phyloP scores from a whole-genome alignment of 2,888 invertebrate genomes.

The Cerastis leucographa region DNA sequence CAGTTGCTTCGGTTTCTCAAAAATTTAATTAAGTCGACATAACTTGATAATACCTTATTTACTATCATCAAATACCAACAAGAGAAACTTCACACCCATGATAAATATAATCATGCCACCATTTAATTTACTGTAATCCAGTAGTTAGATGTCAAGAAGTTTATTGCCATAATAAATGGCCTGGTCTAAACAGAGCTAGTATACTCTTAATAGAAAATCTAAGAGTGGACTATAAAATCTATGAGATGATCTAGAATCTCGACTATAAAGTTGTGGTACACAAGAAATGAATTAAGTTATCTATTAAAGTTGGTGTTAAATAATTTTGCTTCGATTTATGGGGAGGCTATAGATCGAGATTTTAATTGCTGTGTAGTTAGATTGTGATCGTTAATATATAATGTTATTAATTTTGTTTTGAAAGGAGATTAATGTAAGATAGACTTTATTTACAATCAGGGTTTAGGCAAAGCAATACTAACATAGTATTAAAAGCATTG shows the following conservation, averaged over 20 bases:
- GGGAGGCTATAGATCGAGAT: background rate
- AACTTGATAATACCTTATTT: background rate
- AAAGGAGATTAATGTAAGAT: background rate
- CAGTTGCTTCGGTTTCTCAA: background rate
- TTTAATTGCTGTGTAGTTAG: constrained; percentile 34
- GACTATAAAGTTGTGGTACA: constrained; percentile 50
- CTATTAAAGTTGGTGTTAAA: constrained; percentile 46
- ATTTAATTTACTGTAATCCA: constrained; percentile 48
- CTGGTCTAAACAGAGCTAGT: constrained; percentile 25
- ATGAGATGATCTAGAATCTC: constrained; percentile 44
- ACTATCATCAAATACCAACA: background rate
- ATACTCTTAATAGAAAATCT: constrained; percentile 56
- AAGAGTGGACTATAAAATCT: constrained; percentile 40
- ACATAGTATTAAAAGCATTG: background rate
- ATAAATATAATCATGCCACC: constrained; percentile 19
- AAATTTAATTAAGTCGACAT: background rate
- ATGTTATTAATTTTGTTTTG: constrained; percentile 41
- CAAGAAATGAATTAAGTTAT: constrained; percentile 61
- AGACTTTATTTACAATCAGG: background rate
- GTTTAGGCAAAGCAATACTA: background rate
- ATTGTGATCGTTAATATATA: constrained; percentile 17
- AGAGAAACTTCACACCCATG: background rate
- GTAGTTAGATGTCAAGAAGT: constrained; percentile 51
- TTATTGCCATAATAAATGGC: constrained; percentile 56
- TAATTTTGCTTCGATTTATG: constrained; percentile 54